Evolutionary conservation across 2,113 vertebrate genomes (phyloP).

Genomic region (Anarrhichthys ocellatus): DNA sequence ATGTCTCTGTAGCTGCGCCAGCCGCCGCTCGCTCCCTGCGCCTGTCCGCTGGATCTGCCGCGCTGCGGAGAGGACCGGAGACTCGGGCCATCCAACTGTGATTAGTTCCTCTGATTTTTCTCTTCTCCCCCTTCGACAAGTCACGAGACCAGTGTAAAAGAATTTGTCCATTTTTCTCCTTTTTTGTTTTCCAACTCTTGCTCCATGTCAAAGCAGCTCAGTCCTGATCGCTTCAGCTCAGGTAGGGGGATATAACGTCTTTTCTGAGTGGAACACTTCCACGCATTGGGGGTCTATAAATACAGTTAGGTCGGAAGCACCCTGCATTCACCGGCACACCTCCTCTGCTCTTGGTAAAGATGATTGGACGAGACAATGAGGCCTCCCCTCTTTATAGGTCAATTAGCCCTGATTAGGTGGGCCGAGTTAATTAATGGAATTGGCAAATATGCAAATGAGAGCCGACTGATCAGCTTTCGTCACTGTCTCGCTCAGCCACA

Average conservation of each 20-base stretch:
- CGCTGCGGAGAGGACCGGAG: slow-evolving; percentile 44
- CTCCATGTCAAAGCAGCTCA: slow-evolving; percentile 64
- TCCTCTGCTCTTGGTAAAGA: slow-evolving; percentile 83
- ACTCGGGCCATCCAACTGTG: slow-evolving; percentile 76
- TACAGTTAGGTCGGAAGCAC: slow-evolving; percentile 82
- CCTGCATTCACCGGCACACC: slow-evolving; percentile 83
- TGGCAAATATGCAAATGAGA: slow-evolving; percentile 86
- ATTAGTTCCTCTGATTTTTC: slow-evolving; percentile 82
- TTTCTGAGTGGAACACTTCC: slow-evolving; percentile 59
- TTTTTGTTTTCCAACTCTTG: slow-evolving; percentile 79
- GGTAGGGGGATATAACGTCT: slow-evolving; percentile 33
- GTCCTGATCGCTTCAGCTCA: slow-evolving; percentile 79
- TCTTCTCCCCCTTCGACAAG: slow-evolving; percentile 58
- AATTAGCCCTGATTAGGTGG: slow-evolving; percentile 93
- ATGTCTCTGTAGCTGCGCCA: slow-evolving; percentile 89
- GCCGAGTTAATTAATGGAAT: slow-evolving; percentile 88
- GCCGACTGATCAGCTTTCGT: slow-evolving; percentile 80
- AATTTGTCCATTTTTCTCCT: slow-evolving; percentile 84
- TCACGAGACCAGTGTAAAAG: slow-evolving; percentile 13
- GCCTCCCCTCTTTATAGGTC: slow-evolving; percentile 91
- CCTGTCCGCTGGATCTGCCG: slow-evolving; percentile 59
- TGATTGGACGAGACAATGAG: slow-evolving; percentile 88
- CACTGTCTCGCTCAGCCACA: slow-evolving; percentile 65
- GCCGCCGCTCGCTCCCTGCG: slow-evolving; percentile 51
- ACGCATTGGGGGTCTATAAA: slow-evolving; percentile 59